Base-by-base conservation (phyloP, 2,888 invertebrate genomes). In the Stenodema calcarata region DNA sequence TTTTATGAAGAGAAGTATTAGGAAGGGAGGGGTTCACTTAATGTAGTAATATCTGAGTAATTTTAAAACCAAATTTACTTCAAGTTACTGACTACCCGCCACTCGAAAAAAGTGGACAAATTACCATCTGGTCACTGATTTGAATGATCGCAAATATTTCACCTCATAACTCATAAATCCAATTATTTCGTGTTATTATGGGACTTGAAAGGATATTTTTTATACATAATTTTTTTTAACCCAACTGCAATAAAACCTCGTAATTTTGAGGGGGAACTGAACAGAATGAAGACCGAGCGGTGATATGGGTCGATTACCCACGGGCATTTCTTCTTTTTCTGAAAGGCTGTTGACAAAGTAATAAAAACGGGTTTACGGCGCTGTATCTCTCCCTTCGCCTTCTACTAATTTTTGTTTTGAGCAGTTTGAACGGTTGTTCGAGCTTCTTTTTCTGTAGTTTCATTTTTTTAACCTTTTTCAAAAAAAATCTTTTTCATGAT, bases 331-430 rank as follows among this genome's bases (percentile, higher is more conserved):
- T 23, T 78, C 47, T 42, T 42, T 78, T 78, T 44, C 78, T 78
- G 23, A 78, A 78, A 44, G 78, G 44, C 44, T 78, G 78, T 78
- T 78, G 78, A 78, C 78, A 78, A 78, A 78, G 78, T 78, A 42
- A 44, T 78, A 78, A 78, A 78, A 78, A 23, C 47, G 78, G 42
- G 27, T 78, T 78, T 78, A 78, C 78, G 78, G 47, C 41, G 44
- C 41, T 44, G 23, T 78, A 78, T 78, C 42, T 73, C 28, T 28
- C 44, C 78, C 41, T 78, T 44, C 47, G 27, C 23, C 27, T 78
- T 44, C 41, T 9, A 44, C 78, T 78, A 44, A 78, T 78, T 42
- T 78, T 78, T 44, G 78, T 73, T 73, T 73, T 73, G 73, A 73
- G 73, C 30, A 23, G 62, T 62, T 62, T 62, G 62, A 62, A 62